A percentile compares a stretch with the other conserved stretches of the same genome.
Conservation (phyloP, 2,113 vertebrate species). For the Prolemur simus region DNA sequence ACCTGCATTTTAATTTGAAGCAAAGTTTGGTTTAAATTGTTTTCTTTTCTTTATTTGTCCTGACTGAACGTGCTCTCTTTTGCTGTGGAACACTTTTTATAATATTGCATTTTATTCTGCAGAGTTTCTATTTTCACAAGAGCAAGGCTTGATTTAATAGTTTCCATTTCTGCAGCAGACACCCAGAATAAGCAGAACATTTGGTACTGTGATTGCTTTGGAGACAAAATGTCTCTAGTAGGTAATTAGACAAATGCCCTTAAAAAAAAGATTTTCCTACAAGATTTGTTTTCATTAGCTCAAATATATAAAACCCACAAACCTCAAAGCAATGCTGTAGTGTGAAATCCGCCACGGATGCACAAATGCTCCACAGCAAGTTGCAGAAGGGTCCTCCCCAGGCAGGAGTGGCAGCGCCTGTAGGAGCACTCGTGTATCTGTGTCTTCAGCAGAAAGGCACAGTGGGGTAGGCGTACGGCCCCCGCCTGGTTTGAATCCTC, state of each 20-base stretch:
- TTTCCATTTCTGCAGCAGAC: conserved; percentile 63
- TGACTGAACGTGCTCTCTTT: not conserved
- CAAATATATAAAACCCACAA: not conserved
- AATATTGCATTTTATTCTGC: conserved; percentile 18
- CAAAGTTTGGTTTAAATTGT: conserved; percentile 72
- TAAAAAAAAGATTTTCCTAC: conserved; percentile 59
- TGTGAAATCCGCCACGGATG: accelerated
- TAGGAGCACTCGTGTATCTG: accelerated
- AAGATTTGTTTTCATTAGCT: conserved; percentile 52
- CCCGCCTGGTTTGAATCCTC: accelerated
- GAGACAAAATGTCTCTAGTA: conserved; percentile 71
- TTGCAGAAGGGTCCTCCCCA: accelerated
- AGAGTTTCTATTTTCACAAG: conserved; percentile 58
- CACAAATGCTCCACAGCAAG: accelerated
- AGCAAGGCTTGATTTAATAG: conserved; percentile 70
- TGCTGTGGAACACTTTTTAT: conserved; percentile 14
- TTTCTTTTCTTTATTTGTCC: conserved; percentile 76
- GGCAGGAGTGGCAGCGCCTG: accelerated
- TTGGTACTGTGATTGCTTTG: conserved; percentile 73
- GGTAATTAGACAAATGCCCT: conserved; percentile 70
- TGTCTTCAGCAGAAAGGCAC: accelerated
- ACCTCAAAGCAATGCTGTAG: not conserved
- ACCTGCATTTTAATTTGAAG: conserved; percentile 79
- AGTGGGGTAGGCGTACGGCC: accelerated
- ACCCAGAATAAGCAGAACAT: conserved; percentile 42